A percentile compares a stretch with the other conserved stretches of the same genome.
Evolutionary conservation across 2,797 vertebrate species (phyloP).

Genomic region (Epinephelus coioides): DNA sequence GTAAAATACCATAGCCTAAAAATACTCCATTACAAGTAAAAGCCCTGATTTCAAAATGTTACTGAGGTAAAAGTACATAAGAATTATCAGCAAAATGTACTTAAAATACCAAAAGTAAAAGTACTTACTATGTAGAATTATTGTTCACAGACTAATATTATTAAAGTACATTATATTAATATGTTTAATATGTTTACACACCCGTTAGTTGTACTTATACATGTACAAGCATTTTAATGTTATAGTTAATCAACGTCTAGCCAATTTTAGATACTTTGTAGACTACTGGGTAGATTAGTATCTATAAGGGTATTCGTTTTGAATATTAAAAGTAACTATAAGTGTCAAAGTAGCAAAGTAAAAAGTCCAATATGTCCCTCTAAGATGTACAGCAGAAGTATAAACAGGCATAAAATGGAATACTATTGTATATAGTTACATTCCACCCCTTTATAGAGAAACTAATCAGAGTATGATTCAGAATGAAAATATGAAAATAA

Average conservation of each 20-base stretch:
- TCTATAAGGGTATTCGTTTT: too few species aligned
- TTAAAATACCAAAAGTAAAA: not conserved
- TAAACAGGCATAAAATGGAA: not conserved
- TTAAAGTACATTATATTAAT: not conserved
- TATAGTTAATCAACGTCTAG: not conserved
- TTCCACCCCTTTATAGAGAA: not conserved
- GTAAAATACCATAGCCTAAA: too few species aligned
- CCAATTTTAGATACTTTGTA: not conserved
- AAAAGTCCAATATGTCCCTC: not conserved
- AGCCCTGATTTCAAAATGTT: not conserved
- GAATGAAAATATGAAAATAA: constrained; percentile 31
- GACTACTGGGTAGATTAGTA: not conserved
- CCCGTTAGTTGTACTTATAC: too few species aligned
- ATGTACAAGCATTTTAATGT: not conserved
- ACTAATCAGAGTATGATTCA: constrained; percentile 12
- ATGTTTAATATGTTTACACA: too few species aligned
- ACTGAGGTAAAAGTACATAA: not conserved
- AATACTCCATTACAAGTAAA: not conserved
- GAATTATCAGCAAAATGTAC: not conserved
- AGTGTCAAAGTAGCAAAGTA: not conserved
- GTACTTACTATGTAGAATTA: not conserved
- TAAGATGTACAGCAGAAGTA: not conserved
- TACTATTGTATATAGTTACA: not conserved
- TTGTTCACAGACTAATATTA: not conserved
- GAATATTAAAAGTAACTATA: not conserved